Conservation (phyloP, 2,797 vertebrate genomes). For the Oryzias dopingdopingensis region DNA sequence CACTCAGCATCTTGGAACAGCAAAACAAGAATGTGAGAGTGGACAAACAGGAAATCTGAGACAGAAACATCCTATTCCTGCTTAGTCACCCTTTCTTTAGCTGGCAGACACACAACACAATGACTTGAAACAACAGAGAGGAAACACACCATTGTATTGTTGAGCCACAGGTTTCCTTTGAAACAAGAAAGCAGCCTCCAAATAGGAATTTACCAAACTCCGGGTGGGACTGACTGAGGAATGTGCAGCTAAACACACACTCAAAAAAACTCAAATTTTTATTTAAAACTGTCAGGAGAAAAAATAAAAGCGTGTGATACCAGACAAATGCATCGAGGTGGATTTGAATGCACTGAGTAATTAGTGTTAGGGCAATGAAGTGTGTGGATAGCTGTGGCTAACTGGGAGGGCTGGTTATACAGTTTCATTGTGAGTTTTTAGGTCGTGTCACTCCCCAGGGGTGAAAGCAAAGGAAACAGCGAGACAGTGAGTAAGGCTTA, state of each 20-base stretch:
- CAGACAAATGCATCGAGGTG: neutral
- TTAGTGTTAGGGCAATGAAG: conserved; percentile 21
- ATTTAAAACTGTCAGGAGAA: neutral
- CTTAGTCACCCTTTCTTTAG: conserved; percentile 14
- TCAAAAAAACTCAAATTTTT: neutral
- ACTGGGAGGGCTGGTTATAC: conserved; percentile 61
- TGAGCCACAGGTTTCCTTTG: conserved; percentile 48
- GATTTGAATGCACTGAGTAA: conserved; percentile 11
- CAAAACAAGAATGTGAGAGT: conserved; percentile 7
- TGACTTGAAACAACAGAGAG: conserved; percentile 54
- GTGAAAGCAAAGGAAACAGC: conserved; percentile 25
- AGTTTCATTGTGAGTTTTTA: conserved; percentile 50
- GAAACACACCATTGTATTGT: conserved; percentile 65
- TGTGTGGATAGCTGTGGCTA: conserved; percentile 9
- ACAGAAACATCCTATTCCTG: conserved; percentile 64
- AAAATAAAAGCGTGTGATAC: too few species aligned
- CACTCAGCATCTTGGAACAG: conserved; percentile 15
- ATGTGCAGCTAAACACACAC: conserved; percentile 17
- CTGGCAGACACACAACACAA: conserved; percentile 35
- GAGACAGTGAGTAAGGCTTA: conserved; percentile 5
- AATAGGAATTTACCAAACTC: conserved; percentile 24
- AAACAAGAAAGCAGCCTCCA: conserved; percentile 35
- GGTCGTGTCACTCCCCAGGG: conserved; percentile 48
- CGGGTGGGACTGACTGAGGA: conserved; percentile 33
- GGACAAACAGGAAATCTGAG: conserved; percentile 55